A percentile compares a stretch with the other conserved stretches of the same genome.
Evolutionary conservation across 2,888 invertebrate genomes (phyloP).

Genomic region (Megalurothrips usitatus): DNA sequence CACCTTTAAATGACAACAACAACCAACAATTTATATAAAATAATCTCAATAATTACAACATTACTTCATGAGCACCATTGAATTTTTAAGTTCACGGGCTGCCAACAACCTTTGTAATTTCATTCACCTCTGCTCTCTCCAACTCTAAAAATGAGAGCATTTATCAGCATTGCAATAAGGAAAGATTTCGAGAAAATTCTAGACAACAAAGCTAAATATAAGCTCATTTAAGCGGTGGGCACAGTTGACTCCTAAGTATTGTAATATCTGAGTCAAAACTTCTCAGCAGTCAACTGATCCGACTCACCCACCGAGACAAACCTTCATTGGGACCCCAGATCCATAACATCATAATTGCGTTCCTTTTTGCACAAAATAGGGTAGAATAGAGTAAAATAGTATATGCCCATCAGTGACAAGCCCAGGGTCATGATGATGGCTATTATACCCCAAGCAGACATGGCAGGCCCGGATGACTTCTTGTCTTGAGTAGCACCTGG

Average conservation of each 20-base stretch:
- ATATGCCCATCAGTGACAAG: constrained; percentile 52
- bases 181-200: background rate
- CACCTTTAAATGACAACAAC: background rate
- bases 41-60: background rate
- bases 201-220: background rate
- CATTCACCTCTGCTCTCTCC: background rate
- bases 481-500: background rate
- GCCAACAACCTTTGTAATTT: background rate
- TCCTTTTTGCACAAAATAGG: constrained; percentile 58
- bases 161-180: background rate
- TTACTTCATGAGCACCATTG: background rate
- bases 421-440: constrained; percentile 52
- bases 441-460: constrained; percentile 64
- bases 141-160: background rate
- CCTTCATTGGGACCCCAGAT: constrained; percentile 41
- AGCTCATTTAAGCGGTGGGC: background rate
- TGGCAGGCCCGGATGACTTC: constrained; percentile 33
- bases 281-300: constrained; percentile 19
- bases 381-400: constrained; percentile 63
- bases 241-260: constrained; percentile 1
- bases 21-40: background rate
- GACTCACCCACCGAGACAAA: constrained; percentile 17
- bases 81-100: background rate
- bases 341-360: constrained; percentile 55
- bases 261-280: background rate